Conservation (phyloP, 2,888 invertebrate genomes). For the Tiphia femorata region DNA sequence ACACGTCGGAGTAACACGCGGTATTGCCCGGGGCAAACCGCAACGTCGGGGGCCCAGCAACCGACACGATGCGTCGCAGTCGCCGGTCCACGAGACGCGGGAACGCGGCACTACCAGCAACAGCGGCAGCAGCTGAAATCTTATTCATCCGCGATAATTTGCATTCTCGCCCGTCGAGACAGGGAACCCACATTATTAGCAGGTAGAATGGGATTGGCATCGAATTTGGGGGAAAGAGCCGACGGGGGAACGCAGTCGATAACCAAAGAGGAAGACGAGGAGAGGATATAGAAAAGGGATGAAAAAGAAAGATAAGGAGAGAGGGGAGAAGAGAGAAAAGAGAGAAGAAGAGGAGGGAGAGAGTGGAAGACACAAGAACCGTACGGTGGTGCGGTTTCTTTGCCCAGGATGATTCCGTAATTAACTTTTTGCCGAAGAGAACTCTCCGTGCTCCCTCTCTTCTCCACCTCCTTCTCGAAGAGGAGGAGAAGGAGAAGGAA, state of each 20-base stretch:
- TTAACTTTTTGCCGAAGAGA: slow-evolving; percentile 55
- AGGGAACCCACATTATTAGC: slow-evolving; percentile 62
- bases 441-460: slow-evolving; percentile 26
- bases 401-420: slow-evolving; percentile 58
- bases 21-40: too few relatives aligned
- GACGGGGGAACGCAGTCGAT: slow-evolving; percentile 14
- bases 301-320: background rate
- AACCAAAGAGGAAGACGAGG: slow-evolving; percentile 2
- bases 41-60: too few relatives aligned
- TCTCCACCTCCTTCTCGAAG: slow-evolving; percentile 16
- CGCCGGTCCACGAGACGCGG: too few relatives aligned
- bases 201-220: slow-evolving; percentile 53
- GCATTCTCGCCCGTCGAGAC: slow-evolving; percentile 60
- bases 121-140: slow-evolving; percentile 51
- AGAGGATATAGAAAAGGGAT: background rate
- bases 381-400: slow-evolving; percentile 42
- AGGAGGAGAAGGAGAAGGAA: too few relatives aligned
- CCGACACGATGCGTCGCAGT: too few relatives aligned
- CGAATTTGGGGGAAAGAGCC: slow-evolving; percentile 38
- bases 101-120: too few relatives aligned
- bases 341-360: slow-evolving; percentile 11
- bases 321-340: slow-evolving; percentile 12
- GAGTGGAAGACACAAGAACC: slow-evolving; percentile 12
- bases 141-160: slow-evolving; percentile 61
- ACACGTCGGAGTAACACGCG: too few relatives aligned